These are phyloP conservation scores for Nomada ferruginata DNA, from an alignment of 2,888 invertebrate genomes.

Conservation along the genomic window DNA sequence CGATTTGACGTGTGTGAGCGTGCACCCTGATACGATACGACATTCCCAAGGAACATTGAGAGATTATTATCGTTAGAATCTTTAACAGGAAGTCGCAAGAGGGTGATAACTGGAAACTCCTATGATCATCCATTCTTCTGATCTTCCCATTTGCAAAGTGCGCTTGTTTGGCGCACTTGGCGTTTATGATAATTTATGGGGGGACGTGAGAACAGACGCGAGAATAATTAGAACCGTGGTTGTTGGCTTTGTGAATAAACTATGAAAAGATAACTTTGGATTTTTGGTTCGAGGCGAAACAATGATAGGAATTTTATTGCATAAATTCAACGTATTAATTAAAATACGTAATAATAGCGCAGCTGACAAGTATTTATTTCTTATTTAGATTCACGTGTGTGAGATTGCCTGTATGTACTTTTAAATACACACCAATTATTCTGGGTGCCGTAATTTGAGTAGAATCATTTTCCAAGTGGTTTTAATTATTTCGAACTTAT, in stretches of 20 bases:
- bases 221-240: too few relatives aligned
- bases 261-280: too few relatives aligned
- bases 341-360: too few relatives aligned
- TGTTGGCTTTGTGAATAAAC: too few relatives aligned
- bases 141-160: not conserved
- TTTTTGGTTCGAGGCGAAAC: too few relatives aligned
- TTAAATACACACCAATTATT: not conserved
- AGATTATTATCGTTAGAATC: slow-evolving; percentile 63
- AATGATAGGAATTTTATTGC: too few relatives aligned
- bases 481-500: not conserved
- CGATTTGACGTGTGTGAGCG: slow-evolving; percentile 67
- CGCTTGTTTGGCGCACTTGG: not conserved
- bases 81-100: slow-evolving; percentile 24
- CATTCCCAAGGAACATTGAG: slow-evolving; percentile 40
- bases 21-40: slow-evolving; percentile 57
- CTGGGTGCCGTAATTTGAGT: not conserved
- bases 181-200: not conserved
- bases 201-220: too few relatives aligned
- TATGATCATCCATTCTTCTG: not conserved
- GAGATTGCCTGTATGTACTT: too few relatives aligned
- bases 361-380: too few relatives aligned
- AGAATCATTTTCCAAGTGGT: not conserved
- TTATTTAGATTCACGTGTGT: too few relatives aligned
- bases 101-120: not conserved
- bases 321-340: too few relatives aligned